Base-by-base conservation (phyloP, 2,113 vertebrate genomes). In the Dunckerocampus dactyliophorus region DNA sequence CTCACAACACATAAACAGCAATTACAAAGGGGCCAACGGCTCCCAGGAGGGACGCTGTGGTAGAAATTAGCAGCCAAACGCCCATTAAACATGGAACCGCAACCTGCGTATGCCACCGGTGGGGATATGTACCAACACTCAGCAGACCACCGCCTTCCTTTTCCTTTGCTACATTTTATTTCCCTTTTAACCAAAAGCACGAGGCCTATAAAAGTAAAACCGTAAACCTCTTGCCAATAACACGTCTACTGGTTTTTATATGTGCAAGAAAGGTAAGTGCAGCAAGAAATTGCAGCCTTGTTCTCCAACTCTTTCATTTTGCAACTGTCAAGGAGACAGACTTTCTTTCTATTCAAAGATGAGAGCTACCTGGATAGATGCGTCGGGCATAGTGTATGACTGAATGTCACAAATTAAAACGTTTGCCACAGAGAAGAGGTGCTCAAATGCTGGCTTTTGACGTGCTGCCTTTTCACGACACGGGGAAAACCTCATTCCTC, bases 11-110 rank as follows among this genome's bases (percentile, higher is more conserved):
- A 56, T 56, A 56, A 56, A 56, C 54, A 9, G 37, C 37, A 42
- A 56, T 56, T 56, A 56, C 54, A 56, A 19, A 43, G 13, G 19
- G 53, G 17, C 17, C 31, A 39, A 59, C 3, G 6, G 39, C 43
- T 59, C 53, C 56, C 15, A 43, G 13, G 22, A 15, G 57, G 21
- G 19, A 21, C 6, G 3, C 42, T 1, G 43, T 48, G 16, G 24
- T 43, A 19, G 59, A 60, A 60, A 60, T 47, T 47, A 60, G 22
- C 43, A 60, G 46, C 59, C 59, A 48, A 47, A 60, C 3, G 12
- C 8, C 16, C 45, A 48, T 31, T 34, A 47, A 60, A 48, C 16
- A 34, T 20, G 54, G n/a, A 42, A 56, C 34, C 54, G 8, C 17
- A 28, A 54, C 28, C 31, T 37, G 52, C 10, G 5, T 11, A 54